These are phyloP conservation scores for Chlamydotis undulata DNA, from an alignment of 2,113 vertebrate species.

Conservation along the genomic window DNA sequence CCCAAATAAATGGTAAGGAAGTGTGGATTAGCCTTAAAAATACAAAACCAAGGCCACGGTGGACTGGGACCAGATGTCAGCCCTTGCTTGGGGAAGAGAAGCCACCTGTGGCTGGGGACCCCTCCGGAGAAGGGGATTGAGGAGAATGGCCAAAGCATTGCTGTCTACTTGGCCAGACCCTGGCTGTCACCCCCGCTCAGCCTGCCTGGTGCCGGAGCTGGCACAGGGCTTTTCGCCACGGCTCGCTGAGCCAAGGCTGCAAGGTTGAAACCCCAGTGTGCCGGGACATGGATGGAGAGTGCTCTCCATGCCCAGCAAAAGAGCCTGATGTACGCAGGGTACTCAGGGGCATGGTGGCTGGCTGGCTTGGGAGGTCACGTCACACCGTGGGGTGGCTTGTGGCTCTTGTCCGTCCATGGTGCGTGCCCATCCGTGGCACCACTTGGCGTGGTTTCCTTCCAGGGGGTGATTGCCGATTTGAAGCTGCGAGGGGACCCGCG, in stretches of 20 bases:
- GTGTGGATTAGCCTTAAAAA: conserved; percentile 19
- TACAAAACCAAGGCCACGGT: not conserved
- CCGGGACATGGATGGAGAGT: not conserved
- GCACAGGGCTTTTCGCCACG: not conserved
- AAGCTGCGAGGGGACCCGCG: conserved; percentile 81
- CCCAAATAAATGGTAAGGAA: conserved; percentile 38
- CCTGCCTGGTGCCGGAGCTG: not conserved
- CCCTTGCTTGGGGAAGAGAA: not conserved
- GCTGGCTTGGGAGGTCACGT: rapidly evolving
- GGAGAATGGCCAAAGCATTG: not conserved
- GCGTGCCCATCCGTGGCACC: too few species aligned
- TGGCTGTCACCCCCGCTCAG: not conserved
- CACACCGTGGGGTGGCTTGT: rapidly evolving
- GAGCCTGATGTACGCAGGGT: rapidly evolving
- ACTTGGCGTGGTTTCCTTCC: not conserved
- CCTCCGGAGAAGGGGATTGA: not conserved
- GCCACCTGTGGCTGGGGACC: not conserved
- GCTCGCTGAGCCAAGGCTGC: not conserved
- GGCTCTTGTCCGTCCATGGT: too few species aligned
- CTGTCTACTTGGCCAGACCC: not conserved
- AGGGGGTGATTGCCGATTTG: conserved; percentile 90
- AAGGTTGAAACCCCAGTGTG: not conserved
- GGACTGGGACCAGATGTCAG: not conserved
- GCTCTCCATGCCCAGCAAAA: rapidly evolving
- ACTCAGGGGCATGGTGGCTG: rapidly evolving